Evolutionary conservation across 2,888 invertebrate species (phyloP).

Genomic region (Gryllus longicercus): DNA sequence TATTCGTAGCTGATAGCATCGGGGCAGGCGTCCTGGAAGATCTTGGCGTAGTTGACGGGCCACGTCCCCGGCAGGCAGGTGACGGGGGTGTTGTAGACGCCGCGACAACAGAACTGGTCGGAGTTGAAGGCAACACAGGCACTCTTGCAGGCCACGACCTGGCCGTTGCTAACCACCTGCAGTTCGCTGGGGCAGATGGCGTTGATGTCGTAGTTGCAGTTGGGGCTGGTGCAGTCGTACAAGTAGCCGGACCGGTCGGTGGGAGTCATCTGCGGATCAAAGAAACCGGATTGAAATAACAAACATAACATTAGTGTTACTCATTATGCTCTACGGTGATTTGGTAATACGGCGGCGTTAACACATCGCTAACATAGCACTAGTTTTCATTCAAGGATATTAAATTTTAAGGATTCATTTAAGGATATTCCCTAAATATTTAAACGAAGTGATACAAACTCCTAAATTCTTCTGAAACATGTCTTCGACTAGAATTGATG

Average conservation of each 20-base stretch:
- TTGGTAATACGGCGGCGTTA: too few species aligned
- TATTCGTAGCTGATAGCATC: constrained; percentile 27
- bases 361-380: too few species aligned
- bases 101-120: constrained; percentile 52
- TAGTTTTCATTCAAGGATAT: too few species aligned
- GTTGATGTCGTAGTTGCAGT: constrained; percentile 45
- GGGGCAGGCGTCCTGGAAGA: constrained; percentile 39
- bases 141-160: constrained; percentile 49
- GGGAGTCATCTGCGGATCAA: constrained; percentile 1
- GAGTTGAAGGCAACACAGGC: constrained; percentile 51
- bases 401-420: too few species aligned
- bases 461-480: too few species aligned
- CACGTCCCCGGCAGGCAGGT: constrained; percentile 47
- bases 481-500: too few species aligned
- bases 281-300: too few species aligned
- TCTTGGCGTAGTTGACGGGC: constrained; percentile 46
- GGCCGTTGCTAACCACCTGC: constrained; percentile 34
- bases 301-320: too few species aligned
- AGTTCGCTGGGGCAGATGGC: constrained; percentile 47
- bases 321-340: too few species aligned
- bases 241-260: constrained; percentile 23
- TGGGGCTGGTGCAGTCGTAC: constrained; percentile 46
- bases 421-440: too few species aligned
- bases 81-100: constrained; percentile 45
- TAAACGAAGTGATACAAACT: too few species aligned